phyloP scores from a whole-genome alignment of 2,797 vertebrate genomes.

The Dermochelys coriacea region DNA sequence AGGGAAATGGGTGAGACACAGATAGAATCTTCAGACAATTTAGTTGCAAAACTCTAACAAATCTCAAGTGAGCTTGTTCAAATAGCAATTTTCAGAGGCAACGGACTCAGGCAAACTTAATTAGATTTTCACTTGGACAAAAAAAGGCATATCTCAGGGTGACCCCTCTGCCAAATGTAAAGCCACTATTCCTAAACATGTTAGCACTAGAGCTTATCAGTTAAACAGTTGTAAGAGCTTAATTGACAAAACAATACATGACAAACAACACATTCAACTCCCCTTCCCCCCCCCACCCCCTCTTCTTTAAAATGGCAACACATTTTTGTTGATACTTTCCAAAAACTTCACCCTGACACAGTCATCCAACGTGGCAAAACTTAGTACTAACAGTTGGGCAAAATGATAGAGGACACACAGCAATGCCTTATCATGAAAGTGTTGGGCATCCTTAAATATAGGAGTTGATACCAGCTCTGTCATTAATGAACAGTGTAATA shows the following conservation, averaged over 20 bases:
- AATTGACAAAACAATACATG: neutral
- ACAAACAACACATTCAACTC: neutral
- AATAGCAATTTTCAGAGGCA: constrained; percentile 13
- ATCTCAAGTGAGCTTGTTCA: neutral
- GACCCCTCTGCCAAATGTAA: neutral
- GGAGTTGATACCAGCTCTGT: neutral
- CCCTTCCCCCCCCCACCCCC: too few relatives aligned
- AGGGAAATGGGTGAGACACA: neutral
- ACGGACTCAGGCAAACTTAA: neutral
- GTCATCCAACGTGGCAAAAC: neutral
- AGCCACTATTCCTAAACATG: neutral
- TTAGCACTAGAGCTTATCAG: neutral
- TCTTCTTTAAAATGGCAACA: neutral
- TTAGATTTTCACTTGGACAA: neutral
- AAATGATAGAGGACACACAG: neutral
- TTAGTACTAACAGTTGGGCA: neutral
- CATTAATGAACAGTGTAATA: neutral
- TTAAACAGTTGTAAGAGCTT: neutral
- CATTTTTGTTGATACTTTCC: neutral
- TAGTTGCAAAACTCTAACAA: neutral
- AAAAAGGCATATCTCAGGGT: neutral
- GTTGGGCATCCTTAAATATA: neutral
- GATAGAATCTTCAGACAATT: neutral
- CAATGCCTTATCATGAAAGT: neutral
- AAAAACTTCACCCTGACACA: neutral